Conservation (phyloP, 1,140 invertebrate genomes). For the Aphaenogaster floridana region DNA sequence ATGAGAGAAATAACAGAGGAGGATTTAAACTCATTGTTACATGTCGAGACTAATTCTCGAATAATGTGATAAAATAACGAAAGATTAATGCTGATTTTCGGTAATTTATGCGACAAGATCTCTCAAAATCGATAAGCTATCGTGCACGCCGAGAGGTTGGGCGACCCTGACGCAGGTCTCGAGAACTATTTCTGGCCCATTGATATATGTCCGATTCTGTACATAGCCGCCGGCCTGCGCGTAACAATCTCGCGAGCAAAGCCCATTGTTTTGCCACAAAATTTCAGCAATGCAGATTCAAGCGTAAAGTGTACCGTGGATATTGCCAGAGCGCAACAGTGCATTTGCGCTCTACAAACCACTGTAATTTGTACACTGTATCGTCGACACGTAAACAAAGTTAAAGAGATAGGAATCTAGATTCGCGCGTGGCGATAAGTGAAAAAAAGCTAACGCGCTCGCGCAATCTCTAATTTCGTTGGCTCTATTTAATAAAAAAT, state of each 20-base stretch:
- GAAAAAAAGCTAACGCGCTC: conserved; percentile 7
- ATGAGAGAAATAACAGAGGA: not conserved
- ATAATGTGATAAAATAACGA: not conserved
- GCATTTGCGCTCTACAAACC: not conserved
- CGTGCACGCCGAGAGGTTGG: conserved; percentile 62
- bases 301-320: not conserved
- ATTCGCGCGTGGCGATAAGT: not conserved
- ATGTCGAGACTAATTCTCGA: not conserved
- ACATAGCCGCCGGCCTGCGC: conserved; percentile 25
- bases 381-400: not conserved
- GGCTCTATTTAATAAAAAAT: not conserved
- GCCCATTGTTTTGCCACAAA: conserved; percentile 41
- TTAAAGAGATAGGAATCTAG: conserved; percentile 26
- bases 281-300: conserved; percentile 30
- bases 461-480: conserved; percentile 1
- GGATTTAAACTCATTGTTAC: not conserved
- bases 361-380: not conserved
- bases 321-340: not conserved
- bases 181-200: conserved; percentile 71
- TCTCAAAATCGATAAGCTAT: conserved; percentile 43
- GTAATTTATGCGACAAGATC: conserved; percentile 2
- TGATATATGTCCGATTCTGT: conserved; percentile 55
- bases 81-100: conserved; percentile 11
- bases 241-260: conserved; percentile 30
- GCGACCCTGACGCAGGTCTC: conserved; percentile 70